Conservation (phyloP, 1,140 invertebrate genomes). For the Gonioctena quinquepunctata region DNA sequence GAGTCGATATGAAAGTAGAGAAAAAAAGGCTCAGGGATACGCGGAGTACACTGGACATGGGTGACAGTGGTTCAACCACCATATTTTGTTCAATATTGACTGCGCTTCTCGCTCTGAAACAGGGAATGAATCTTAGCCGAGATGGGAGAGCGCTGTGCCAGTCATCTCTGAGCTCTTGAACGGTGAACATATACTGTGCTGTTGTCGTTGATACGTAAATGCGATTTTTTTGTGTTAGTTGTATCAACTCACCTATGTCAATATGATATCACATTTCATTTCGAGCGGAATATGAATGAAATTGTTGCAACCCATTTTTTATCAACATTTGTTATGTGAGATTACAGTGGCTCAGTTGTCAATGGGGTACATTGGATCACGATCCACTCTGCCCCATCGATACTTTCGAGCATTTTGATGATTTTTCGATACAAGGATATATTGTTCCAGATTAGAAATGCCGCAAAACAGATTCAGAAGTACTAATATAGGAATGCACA, state of each 20-base stretch:
- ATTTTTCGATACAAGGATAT: neutral
- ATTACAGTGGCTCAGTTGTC: neutral
- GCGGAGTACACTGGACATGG: neutral
- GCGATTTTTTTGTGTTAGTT: neutral
- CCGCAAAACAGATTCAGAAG: neutral
- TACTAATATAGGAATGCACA: neutral
- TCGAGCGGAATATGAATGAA: neutral
- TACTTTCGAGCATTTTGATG: neutral
- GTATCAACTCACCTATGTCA: neutral
- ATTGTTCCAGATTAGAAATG: neutral
- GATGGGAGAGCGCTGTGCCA: neutral
- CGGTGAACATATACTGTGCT: neutral
- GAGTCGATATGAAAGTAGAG: too few species aligned
- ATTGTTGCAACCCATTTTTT: too few species aligned
- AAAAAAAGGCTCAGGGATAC: neutral
- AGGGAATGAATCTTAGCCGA: neutral
- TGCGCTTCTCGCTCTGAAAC: neutral
- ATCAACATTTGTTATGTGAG: neutral
- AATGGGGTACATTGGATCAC: neutral
- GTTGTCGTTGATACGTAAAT: neutral
- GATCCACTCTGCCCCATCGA: neutral
- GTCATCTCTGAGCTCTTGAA: neutral
- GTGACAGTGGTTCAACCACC: neutral
- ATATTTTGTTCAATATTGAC: neutral
- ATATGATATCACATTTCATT: neutral